These are phyloP conservation scores for Champsocephalus esox DNA, from an alignment of 2,797 vertebrate species.

Conservation along the genomic window DNA sequence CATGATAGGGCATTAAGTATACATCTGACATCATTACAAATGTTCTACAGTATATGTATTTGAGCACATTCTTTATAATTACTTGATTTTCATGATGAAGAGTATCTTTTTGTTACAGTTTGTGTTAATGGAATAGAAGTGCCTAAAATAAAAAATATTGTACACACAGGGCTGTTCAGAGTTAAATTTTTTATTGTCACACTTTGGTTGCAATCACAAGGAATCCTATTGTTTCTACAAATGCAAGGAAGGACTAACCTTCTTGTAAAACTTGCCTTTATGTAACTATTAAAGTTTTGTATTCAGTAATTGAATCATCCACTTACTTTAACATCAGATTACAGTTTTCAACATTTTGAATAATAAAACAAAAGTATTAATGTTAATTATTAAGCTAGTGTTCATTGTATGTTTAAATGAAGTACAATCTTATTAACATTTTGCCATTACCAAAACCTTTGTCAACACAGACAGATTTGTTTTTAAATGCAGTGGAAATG, in stretches of 20 bases:
- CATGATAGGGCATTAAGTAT: neutral
- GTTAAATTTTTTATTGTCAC: neutral
- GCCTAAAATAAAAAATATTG: neutral
- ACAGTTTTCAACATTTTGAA: neutral
- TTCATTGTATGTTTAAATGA: neutral
- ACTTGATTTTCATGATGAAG: conserved; percentile 2
- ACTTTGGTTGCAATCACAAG: conserved; percentile 1
- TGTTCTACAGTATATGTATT: neutral
- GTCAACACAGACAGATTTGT: neutral
- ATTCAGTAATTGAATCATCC: conserved; percentile 6
- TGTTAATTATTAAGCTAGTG: neutral
- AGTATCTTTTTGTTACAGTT: neutral
- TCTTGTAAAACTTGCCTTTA: conserved; percentile 21
- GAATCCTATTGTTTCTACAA: conserved; percentile 25
- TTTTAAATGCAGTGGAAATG: conserved; percentile 5
- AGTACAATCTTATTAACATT: conserved; percentile 7
- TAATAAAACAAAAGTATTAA: neutral
- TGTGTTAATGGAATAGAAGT: neutral
- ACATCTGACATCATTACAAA: neutral
- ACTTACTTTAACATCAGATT: neutral
- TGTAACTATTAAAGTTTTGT: conserved; percentile 58
- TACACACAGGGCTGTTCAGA: neutral
- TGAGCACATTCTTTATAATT: conserved; percentile 4
- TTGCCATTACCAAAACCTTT: conserved; percentile 1
- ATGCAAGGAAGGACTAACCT: conserved; percentile 29